These are phyloP conservation scores for Zosterops hypoxanthus DNA, from an alignment of 2,113 vertebrate genomes.

Conservation along the genomic window DNA sequence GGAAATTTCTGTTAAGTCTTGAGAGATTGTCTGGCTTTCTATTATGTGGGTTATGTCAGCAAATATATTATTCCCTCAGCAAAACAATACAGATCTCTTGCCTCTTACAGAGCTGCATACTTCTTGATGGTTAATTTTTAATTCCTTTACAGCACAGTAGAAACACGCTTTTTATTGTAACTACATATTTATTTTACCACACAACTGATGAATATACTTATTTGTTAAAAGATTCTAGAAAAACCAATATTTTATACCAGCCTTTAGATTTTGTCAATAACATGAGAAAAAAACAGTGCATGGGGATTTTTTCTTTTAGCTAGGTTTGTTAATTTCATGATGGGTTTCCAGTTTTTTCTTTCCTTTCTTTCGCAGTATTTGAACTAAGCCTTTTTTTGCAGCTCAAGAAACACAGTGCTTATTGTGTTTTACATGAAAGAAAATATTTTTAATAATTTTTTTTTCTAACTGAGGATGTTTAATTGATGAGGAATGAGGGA, in stretches of 20 bases:
- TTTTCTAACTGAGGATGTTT: background rate
- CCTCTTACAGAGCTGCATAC: background rate
- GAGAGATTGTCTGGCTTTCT: background rate
- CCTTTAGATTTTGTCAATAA: background rate
- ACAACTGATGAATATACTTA: background rate
- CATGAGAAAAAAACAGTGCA: background rate
- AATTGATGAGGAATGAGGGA: background rate
- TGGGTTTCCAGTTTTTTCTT: background rate
- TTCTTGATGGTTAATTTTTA: background rate
- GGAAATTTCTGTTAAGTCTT: background rate
- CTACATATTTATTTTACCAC: background rate
- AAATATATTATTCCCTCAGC: background rate
- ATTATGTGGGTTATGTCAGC: background rate
- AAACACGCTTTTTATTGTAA: background rate
- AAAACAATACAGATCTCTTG: background rate
- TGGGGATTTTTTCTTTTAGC: background rate
- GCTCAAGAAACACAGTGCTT: background rate
- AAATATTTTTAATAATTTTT: background rate
- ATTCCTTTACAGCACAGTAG: background rate
- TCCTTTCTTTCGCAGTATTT: background rate
- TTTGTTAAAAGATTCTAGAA: background rate
- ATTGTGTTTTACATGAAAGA: background rate
- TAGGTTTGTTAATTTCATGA: background rate
- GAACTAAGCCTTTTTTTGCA: background rate
- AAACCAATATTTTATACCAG: background rate